phyloP scores from a whole-genome alignment of 1,140 invertebrate genomes.

The Hydropsyche tenuis region DNA sequence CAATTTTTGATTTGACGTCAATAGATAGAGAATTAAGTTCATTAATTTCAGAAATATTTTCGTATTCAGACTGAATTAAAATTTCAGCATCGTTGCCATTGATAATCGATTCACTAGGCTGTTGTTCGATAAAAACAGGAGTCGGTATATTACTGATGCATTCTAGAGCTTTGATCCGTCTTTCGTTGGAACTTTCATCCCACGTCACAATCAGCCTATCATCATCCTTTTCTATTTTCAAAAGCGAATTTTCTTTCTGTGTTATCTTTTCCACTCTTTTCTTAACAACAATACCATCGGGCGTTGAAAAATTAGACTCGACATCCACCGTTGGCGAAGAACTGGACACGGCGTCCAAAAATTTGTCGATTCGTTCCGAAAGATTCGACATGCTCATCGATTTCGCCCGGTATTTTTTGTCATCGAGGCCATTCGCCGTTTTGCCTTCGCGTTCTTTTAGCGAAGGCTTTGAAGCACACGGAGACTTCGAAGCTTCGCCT shows the following conservation, averaged over 20 bases:
- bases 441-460: background rate
- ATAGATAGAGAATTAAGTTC: slow-evolving; percentile 9
- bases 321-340: slow-evolving; percentile 40
- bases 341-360: slow-evolving; percentile 39
- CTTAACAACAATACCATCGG: slow-evolving; percentile 37
- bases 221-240: slow-evolving; percentile 39
- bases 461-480: background rate
- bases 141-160: slow-evolving; percentile 32
- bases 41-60: slow-evolving; percentile 4
- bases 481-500: background rate
- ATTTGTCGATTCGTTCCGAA: slow-evolving; percentile 45
- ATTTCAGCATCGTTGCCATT: background rate
- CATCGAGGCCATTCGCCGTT: background rate
- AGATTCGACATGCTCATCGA: slow-evolving; percentile 37
- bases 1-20: slow-evolving; percentile 44
- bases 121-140: background rate
- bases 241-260: background rate
- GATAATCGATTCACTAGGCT: background rate
- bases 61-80: no score
- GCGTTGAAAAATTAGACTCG: slow-evolving; percentile 43
- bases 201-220: slow-evolving; percentile 29
- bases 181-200: slow-evolving; percentile 27
- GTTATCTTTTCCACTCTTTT: slow-evolving; percentile 17
- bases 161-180: slow-evolving; percentile 34
- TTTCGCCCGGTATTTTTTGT: slow-evolving; percentile 15